Evolutionary conservation across 2,888 invertebrate species (phyloP), one percentile per base, ranked within the genome.

Genomic region (Trichogramma dendrolimi): DNA sequence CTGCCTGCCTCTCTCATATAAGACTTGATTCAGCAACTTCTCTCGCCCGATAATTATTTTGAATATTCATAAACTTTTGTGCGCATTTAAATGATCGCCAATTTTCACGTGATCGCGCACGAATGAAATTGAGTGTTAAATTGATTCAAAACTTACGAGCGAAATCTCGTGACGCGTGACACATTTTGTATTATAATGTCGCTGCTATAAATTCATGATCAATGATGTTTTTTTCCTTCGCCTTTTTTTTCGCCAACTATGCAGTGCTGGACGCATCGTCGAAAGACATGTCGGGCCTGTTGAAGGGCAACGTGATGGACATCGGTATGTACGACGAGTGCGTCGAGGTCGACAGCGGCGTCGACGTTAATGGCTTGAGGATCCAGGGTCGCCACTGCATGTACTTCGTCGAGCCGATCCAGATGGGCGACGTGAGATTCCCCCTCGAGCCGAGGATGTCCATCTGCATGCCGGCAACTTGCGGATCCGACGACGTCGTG

Each of bases 251-350:
- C 3, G 14, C 2, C 14, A 14, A 44, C 47, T 47, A 10, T 73
- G 43, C 69, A 83, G 83, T 83, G 82, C 68, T 81, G 27, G 83
- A 83, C 68, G 73, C 83, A 1, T 80, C 80, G 5, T 80, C 82
- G 2, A 83, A 82, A 70, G 66, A 81, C 0, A 82, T 81, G 46
- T 71, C 78, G 6, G 82, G 82, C 4, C 63, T 82, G 14, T 68
- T 82, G 10, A 64, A 71, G 8, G 82, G 82, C 0, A 81, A 82
- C 65, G 62, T 77, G 6, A 72, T 77, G 8, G 79, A 81, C 61
- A 71, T 80, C 53, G 82, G 83, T 5, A 78, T 79, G 61, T 82
- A 76, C 70, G 77, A 79, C 58, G 80, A 82, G 70, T 83, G 83
- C 67, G 11, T 67, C 5, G 52, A 48, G 1, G 60, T 78, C 1